These are phyloP conservation scores for Hiodon alosoides DNA, from an alignment of 2,113 vertebrate species.

Conservation along the genomic window DNA sequence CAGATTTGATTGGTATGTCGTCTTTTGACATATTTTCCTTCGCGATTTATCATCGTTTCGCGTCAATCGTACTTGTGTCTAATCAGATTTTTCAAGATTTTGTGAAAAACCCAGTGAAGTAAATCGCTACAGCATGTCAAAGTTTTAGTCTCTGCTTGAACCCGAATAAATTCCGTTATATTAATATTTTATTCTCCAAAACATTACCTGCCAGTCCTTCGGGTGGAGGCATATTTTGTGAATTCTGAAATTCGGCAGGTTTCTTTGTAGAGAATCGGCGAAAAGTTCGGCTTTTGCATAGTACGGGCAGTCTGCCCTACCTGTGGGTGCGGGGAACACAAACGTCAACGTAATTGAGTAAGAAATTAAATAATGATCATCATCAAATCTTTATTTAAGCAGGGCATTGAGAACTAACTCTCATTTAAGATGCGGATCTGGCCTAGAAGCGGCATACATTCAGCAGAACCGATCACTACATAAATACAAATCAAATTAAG, in stretches of 20 bases:
- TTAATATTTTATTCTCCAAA: not conserved
- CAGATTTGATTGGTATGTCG: no score
- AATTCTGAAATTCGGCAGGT: constrained; percentile 74
- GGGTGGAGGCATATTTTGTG: constrained; percentile 78
- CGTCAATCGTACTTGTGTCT: no score
- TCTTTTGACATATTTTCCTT: no score
- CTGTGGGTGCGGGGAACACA: constrained; percentile 49
- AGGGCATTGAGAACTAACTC: not conserved
- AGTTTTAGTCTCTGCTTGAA: no score
- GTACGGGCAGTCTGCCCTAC: constrained; percentile 75
- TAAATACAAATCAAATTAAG: no score
- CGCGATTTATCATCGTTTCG: no score
- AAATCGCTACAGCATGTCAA: no score
- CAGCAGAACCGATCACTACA: no score
- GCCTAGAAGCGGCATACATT: no score
- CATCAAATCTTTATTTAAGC: not conserved
- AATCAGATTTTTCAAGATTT: no score
- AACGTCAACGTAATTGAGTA: not conserved
- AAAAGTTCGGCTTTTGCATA: constrained; percentile 85
- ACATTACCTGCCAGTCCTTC: constrained; percentile 76
- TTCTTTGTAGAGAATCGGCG: constrained; percentile 71
- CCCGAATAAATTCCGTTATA: not conserved
- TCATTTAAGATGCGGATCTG: not conserved
- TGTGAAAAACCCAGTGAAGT: no score
- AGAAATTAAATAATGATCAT: not conserved